Conservation (phyloP, 2,888 invertebrate species). For the Trichogramma dendrolimi region DNA sequence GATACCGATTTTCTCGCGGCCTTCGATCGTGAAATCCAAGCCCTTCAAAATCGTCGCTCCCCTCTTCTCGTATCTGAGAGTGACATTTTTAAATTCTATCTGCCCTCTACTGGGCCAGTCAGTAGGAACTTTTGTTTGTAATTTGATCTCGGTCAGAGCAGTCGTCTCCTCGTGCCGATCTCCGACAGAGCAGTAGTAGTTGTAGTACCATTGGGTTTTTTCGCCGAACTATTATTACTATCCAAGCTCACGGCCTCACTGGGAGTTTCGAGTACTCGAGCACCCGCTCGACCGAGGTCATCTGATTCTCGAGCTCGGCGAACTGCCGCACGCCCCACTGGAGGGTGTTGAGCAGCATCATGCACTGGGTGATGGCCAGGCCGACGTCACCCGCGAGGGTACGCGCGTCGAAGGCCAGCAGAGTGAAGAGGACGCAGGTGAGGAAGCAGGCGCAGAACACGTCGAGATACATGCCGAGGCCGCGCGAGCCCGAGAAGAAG, state of each 20-base stretch:
- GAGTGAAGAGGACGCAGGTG: constrained; percentile 60
- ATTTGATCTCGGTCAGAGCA: constrained; percentile 1
- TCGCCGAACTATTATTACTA: constrained; percentile 36
- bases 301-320: constrained; percentile 62
- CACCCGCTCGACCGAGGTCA: constrained; percentile 68
- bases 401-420: constrained; percentile 54
- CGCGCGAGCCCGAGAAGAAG: constrained; percentile 62
- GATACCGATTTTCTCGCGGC: constrained; percentile 62
- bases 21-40: constrained; percentile 55
- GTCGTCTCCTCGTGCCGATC: background rate
- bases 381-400: constrained; percentile 53
- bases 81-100: constrained; percentile 55
- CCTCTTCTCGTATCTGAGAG: constrained; percentile 54
- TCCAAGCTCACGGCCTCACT: constrained; percentile 1
- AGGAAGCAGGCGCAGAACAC: constrained; percentile 61
- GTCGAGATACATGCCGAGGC: constrained; percentile 64
- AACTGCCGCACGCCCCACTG: constrained; percentile 69
- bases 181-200: constrained; percentile 68
- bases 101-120: constrained; percentile 57
- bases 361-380: constrained; percentile 56
- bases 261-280: constrained; percentile 58
- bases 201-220: constrained; percentile 60
- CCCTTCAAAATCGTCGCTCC: constrained; percentile 53
- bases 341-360: constrained; percentile 54
- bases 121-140: constrained; percentile 43